These are phyloP conservation scores for Taenioides sp. DNA, from an alignment of 2,797 vertebrate species.

Conservation along the genomic window DNA sequence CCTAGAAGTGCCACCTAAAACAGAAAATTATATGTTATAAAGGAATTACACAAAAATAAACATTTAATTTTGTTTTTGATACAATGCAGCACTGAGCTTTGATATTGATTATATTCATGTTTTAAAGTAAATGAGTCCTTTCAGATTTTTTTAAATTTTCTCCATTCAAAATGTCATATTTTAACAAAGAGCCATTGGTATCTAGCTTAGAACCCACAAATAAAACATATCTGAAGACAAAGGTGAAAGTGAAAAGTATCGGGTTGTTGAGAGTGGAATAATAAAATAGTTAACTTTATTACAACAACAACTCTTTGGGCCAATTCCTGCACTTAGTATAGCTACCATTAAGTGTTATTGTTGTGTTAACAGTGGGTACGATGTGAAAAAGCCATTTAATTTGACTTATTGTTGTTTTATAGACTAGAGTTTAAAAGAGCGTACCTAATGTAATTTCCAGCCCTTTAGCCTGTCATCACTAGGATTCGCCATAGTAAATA, in stretches of 20 bases:
- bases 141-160: background rate
- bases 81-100: background rate
- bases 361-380: background rate
- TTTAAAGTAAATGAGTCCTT: background rate
- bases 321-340: background rate
- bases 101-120: background rate
- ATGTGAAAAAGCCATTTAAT: background rate
- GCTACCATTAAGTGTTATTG: background rate
- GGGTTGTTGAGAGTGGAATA: background rate
- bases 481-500: constrained; percentile 13
- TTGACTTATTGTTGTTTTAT: constrained; percentile 1
- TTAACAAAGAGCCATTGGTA: background rate
- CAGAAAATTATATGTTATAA: background rate
- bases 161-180: background rate
- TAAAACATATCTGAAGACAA: constrained; percentile 7
- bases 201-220: background rate
- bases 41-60: background rate
- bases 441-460: background rate
- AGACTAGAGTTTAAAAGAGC: background rate
- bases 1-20: constrained; percentile 89
- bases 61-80: background rate
- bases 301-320: background rate
- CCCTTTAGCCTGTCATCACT: background rate
- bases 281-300: background rate
- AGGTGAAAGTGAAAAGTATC: background rate